These are phyloP conservation scores for Netelia fuscicornis DNA, from an alignment of 2,888 invertebrate genomes.

Conservation along the genomic window DNA sequence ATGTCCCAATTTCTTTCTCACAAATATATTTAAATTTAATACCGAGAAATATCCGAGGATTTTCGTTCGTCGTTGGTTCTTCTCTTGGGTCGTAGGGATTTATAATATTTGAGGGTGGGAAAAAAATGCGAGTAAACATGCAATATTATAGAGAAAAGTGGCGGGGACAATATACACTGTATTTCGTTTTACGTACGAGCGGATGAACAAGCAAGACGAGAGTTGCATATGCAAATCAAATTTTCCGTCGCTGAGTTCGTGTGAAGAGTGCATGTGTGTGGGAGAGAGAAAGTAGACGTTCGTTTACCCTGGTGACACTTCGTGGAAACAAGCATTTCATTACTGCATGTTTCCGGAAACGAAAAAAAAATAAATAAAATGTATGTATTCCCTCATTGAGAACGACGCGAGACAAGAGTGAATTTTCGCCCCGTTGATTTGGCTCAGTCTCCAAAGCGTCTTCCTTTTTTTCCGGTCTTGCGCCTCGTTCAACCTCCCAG, in stretches of 20 bases:
- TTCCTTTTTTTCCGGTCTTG: not conserved
- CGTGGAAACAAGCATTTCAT: conserved; percentile 51
- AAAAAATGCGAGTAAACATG: conserved; percentile 3
- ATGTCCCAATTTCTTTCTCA: too few species aligned
- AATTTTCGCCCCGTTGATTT: conserved; percentile 39
- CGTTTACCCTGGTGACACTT: conserved; percentile 32
- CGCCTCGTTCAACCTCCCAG: not conserved
- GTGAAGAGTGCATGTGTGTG: not conserved
- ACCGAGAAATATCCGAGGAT: not conserved
- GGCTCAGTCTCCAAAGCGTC: conserved; percentile 11
- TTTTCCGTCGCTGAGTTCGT: conserved; percentile 21
- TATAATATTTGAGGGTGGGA: not conserved
- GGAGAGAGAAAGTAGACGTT: conserved; percentile 22
- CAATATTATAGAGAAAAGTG: not conserved
- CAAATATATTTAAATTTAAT: too few species aligned
- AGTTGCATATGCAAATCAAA: conserved; percentile 57
- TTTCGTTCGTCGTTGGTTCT: not conserved
- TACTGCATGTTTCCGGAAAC: conserved; percentile 33
- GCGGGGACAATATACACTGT: conserved; percentile 13
- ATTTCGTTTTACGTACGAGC: conserved; percentile 17
- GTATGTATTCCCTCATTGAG: conserved; percentile 28
- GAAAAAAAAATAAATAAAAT: not conserved
- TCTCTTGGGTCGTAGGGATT: not conserved
- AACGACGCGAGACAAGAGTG: conserved; percentile 1
- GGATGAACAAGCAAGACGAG: conserved; percentile 15